Conservation (phyloP, 2,888 invertebrate species). For the Cryptosula pallasiana region DNA sequence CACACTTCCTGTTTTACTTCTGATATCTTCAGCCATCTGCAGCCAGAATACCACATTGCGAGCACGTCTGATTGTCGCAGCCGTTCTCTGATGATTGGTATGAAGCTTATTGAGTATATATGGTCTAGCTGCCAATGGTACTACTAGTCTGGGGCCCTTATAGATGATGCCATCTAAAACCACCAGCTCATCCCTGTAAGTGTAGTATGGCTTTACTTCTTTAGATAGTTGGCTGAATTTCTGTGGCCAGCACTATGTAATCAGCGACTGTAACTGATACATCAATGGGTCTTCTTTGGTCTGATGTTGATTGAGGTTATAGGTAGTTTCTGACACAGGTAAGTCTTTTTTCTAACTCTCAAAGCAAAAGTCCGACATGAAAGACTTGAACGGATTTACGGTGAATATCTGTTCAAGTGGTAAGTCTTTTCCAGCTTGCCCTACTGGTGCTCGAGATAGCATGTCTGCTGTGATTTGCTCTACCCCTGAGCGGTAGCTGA, state of each 20-base stretch:
- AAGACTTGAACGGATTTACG: not conserved
- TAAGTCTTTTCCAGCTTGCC: too few species aligned
- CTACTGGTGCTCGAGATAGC: too few species aligned
- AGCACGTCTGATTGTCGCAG: not conserved
- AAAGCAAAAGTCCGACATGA: not conserved
- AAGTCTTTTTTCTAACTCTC: not conserved
- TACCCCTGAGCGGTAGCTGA: too few species aligned
- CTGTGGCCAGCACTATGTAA: not conserved
- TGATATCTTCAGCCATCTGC: not conserved
- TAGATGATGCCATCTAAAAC: too few species aligned
- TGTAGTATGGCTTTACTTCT: too few species aligned
- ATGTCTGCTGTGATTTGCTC: too few species aligned
- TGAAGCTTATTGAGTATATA: not conserved
- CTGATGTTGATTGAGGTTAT: not conserved
- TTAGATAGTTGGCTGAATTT: too few species aligned
- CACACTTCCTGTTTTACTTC: not conserved
- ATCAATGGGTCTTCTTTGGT: not conserved
- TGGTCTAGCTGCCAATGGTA: not conserved
- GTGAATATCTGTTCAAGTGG: slow-evolving; percentile 1
- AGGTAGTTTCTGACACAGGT: too few species aligned
- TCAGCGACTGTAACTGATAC: not conserved
- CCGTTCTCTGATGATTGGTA: slow-evolving; percentile 9
- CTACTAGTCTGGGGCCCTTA: not conserved
- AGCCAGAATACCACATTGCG: not conserved
- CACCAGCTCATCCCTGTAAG: not conserved